Percentiles rank a stretch among this genome's conserved stretches.
Evolutionary conservation across 2,888 invertebrate genomes (phyloP).

Genomic region (Aleiodes testaceus): DNA sequence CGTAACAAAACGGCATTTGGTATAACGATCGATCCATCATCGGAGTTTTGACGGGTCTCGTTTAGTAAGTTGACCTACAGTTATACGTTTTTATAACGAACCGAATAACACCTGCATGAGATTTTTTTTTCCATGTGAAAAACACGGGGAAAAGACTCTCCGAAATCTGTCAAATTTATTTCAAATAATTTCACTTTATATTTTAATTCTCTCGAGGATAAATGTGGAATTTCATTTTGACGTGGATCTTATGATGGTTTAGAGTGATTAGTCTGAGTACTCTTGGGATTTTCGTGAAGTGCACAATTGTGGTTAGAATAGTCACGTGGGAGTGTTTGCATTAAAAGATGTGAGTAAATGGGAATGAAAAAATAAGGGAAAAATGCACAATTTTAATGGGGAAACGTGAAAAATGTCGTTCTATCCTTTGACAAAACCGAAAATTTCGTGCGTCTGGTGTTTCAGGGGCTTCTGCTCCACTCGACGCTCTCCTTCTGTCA

Average conservation of each 20-base stretch:
- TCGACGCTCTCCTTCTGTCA: constrained; percentile 27
- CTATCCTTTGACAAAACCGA: constrained; percentile 8
- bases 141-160: not conserved
- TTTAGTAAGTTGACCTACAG: constrained; percentile 53
- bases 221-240: no score
- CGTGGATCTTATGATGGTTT: no score
- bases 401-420: not conserved
- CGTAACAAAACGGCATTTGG: constrained; percentile 36
- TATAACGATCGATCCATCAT: constrained; percentile 67
- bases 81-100: constrained; percentile 30
- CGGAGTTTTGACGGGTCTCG: constrained; percentile 65
- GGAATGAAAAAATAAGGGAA: no score
- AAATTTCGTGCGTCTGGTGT: not conserved
- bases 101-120: constrained; percentile 4
- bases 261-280: no score
- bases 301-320: no score
- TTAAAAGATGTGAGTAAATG: no score
- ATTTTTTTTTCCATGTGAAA: not conserved
- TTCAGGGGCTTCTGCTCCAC: constrained; percentile 21
- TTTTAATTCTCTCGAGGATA: no score
- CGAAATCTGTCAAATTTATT: not conserved
- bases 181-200: no score
- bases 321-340: no score
- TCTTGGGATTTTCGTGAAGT: no score
- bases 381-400: no score